Evolutionary conservation across 1,140 invertebrate species (phyloP), one percentile per base, ranked within the genome.

Genomic region (Drosophila kepulauana): DNA sequence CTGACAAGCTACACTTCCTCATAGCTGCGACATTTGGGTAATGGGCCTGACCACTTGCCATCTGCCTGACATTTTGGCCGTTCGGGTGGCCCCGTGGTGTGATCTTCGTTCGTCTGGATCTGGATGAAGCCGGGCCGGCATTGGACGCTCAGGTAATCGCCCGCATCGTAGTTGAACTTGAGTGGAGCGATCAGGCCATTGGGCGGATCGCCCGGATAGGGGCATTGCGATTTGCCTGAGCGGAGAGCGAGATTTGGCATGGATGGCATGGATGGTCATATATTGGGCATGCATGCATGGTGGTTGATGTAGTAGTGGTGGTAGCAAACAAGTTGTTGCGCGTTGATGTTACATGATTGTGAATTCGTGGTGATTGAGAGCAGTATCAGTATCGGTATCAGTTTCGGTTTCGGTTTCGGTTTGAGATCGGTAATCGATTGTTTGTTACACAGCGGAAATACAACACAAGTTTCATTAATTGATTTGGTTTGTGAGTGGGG

Each of bases 141-240:
- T n/a, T 94, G 95, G 48, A 96, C 95, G 78, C 95, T 95, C 58
- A 97, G 93, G 63, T 94, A 95, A 84, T 96, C 96, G 7, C 96
- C 96, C 20, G 96, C 95, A 86, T 96, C 95, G 91, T 96, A 97
- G 91, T 95, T 94, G 87, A 96, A 96, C 82, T 96, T 96, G n/a
- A 95, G 93, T 5, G 96, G 96, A 1, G 94, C 94, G 75, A 96
- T 94, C 67, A 94, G 93, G 1, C 96, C 96, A 76, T 96, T 95
- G 25, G 94, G 94, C 43, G 96, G 96, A 82, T 96, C 95, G 10
- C 96, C 96, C 1, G 96, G 94, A 92, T 96, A 96, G 13, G 95
- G 94, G 86, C 96, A 97, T 80, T 95, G 94, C n/a, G 95, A 94
- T 93, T 96, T 95, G 93, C 96, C 96, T 96, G 86, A 10, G 65